Evolutionary conservation across 2,113 vertebrate species (phyloP), one percentile per base, ranked within the genome.

Genomic region (Ranitomeya variabilis): DNA sequence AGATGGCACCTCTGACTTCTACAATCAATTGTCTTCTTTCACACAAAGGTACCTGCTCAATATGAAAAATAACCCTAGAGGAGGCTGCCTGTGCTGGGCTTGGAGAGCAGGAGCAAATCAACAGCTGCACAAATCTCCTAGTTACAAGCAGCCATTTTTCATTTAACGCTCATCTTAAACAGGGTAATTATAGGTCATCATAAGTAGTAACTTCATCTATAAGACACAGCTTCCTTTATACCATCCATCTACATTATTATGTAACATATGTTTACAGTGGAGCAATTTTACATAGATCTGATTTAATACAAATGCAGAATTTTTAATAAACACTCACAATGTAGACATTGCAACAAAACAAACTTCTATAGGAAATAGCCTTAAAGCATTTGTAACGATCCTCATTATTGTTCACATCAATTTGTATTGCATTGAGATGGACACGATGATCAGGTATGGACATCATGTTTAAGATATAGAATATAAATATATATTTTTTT

Each of bases 11-110:
- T 57, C 57, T 57, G 57, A 60, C 79, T 57, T 60, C 57, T 59
- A 80, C 79, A 80, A 80, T 80, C 79, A 80, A 80, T 80, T 80
- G 79, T 80, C 79, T 80, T 60, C 54, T 16, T 60, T 59, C 79
- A 80, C 52, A 80, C 79, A 80, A 57, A 80, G 57, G 57, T 31
- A 59, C 79, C 57, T 80, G 54, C 79, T 59, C 79, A 60, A 80
- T 80, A 80, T 59, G 79, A 80, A 60, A 80, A 80, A 80, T 80
- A 80, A 60, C 79, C 52, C 54, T 55, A 80, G 79, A 80, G 52
- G 79, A 80, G 57, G 55, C 54, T 59, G 79, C n/a, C 57, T 54
- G 79, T 2, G 12, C 52, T 18, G n/a, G 79, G 55, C 55, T 54
- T 8, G 79, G 59, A 59, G 79, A 59, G 54, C 55, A 60, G 54